Percentiles rank a stretch among this genome's conserved stretches.
Conservation (phyloP, 2,888 invertebrate species). For the Phasia obesa region DNA sequence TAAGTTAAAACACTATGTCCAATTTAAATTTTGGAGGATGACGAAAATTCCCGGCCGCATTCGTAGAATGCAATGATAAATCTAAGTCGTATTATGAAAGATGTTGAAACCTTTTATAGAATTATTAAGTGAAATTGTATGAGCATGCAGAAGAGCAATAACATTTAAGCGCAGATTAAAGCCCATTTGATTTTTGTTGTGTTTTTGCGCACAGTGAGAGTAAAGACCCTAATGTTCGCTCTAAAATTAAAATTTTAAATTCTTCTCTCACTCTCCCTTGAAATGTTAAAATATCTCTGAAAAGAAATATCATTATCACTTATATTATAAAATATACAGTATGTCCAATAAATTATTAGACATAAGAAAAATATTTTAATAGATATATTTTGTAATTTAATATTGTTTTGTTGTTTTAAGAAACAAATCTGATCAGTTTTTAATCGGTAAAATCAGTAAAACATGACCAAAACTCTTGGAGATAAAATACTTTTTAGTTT, state of each 20-base stretch:
- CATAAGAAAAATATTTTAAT: too few species aligned
- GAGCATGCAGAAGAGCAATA: slow-evolving; percentile 15
- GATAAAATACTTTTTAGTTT: too few species aligned
- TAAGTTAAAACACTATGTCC: slow-evolving; percentile 1
- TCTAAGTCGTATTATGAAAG: slow-evolving; percentile 75
- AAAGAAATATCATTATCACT: not conserved
- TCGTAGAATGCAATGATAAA: slow-evolving; percentile 75
- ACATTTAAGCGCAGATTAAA: slow-evolving; percentile 34
- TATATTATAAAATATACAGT: slow-evolving; percentile 19
- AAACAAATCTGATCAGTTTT: too few species aligned
- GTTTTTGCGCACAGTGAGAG: too few species aligned
- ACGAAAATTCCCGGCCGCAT: slow-evolving; percentile 67
- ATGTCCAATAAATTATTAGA: not conserved
- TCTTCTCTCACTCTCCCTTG: not conserved
- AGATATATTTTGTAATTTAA: too few species aligned
- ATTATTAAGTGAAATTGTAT: slow-evolving; percentile 42
- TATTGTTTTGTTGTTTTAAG: too few species aligned
- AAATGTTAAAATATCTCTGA: not conserved
- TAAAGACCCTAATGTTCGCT: not conserved
- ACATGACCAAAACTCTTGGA: too few species aligned
- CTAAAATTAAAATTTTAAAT: not conserved
- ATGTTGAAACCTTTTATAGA: slow-evolving; percentile 73
- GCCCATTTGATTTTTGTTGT: slow-evolving; percentile 3
- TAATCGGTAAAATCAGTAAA: too few species aligned
- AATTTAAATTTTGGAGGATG: slow-evolving; percentile 56